phyloP scores from a whole-genome alignment of 2,113 vertebrate genomes.

The Lethenteron reissneri region DNA sequence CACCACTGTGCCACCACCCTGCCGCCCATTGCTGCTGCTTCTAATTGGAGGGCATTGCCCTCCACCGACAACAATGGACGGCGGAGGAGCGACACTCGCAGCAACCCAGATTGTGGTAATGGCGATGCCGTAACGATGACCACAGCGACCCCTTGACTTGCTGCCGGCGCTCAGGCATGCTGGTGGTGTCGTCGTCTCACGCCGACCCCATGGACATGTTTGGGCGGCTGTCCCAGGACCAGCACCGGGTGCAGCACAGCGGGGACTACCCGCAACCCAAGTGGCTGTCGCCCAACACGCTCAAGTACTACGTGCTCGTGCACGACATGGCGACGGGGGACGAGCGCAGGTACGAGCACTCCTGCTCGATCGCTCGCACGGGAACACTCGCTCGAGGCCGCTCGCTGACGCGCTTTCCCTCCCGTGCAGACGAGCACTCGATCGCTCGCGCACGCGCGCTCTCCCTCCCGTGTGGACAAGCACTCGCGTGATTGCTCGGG shows the following conservation, averaged over 20 bases:
- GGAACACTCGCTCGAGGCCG: too few species aligned
- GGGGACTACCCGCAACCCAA: conserved; percentile 67
- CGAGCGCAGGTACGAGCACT: conserved; percentile 45
- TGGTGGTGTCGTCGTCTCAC: conserved; percentile 76
- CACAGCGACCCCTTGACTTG: not conserved
- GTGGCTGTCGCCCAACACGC: conserved; percentile 94
- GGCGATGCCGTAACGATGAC: not conserved
- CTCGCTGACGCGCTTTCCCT: too few species aligned
- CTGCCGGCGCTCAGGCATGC: conserved; percentile 42
- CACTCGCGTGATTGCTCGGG: too few species aligned
- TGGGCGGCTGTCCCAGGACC: conserved; percentile 79
- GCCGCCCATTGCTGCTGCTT: not conserved
- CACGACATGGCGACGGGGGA: conserved; percentile 65
- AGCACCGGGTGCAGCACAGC: conserved; percentile 83
- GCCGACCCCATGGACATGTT: conserved; percentile 69
- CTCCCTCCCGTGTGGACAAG: too few species aligned
- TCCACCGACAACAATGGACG: not conserved
- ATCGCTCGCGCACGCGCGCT: too few species aligned
- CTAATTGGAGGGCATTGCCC: not conserved
- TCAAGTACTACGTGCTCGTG: conserved; percentile 85
- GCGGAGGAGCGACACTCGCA: not conserved
- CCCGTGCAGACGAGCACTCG: too few species aligned
- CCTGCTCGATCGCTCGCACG: too few species aligned
- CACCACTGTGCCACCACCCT: not conserved
- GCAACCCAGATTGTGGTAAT: not conserved